Evolutionary conservation across 2,113 vertebrate species (phyloP).

Genomic region (Syngnathus floridae): DNA sequence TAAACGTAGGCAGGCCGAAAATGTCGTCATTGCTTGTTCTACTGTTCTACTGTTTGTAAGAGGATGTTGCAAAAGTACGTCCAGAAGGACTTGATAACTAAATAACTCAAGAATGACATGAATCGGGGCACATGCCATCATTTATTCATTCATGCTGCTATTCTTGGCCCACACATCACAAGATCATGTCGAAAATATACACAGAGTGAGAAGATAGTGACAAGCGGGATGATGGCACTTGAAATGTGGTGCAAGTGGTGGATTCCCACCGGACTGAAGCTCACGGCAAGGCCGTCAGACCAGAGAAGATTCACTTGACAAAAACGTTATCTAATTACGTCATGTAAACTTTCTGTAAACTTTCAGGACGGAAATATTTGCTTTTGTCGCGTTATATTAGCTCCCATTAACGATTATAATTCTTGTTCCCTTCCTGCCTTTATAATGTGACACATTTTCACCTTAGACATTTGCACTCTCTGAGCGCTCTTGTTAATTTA

Average conservation of each 20-base stretch:
- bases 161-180: constrained; percentile 1
- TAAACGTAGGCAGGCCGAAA: background rate
- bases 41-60: background rate
- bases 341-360: background rate
- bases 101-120: background rate
- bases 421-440: background rate
- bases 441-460: background rate
- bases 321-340: too few species aligned
- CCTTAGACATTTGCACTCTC: background rate
- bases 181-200: background rate
- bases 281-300: background rate
- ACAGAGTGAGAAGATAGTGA: background rate
- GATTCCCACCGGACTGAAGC: background rate
- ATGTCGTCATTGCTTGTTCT: background rate
- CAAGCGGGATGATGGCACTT: background rate
- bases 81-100: background rate
- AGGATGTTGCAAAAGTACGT: background rate
- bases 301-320: background rate
- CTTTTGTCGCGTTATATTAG: background rate
- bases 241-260: background rate
- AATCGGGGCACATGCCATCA: background rate
- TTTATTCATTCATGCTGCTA: background rate
- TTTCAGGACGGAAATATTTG: background rate
- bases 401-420: background rate
- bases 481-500: constrained; percentile 1